Conservation (phyloP, 92 coral and sea anemone species). For the Diadumene lineata region DNA sequence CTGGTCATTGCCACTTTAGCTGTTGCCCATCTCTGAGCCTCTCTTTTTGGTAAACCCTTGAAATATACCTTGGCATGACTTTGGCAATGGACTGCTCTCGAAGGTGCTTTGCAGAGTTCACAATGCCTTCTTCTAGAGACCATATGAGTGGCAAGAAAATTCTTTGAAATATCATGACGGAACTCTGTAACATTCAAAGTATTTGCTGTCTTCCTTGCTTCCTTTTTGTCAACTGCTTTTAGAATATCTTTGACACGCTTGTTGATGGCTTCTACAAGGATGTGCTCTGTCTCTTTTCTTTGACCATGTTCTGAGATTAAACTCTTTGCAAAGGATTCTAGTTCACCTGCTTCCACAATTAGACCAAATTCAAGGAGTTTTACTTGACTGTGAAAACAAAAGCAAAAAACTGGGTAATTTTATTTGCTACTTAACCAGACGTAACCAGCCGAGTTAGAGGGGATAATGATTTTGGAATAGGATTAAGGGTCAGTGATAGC, state of each 20-base stretch:
- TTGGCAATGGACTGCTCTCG: constrained; percentile 80
- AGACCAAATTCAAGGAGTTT: constrained; percentile 89
- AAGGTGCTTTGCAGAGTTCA: constrained; percentile 76
- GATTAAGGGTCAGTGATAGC: too few species aligned
- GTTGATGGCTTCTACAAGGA: constrained; percentile 47
- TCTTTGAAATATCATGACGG: constrained; percentile 77
- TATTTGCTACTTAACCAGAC: too few species aligned
- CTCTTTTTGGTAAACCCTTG: constrained; percentile 75
- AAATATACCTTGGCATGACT: constrained; percentile 68
- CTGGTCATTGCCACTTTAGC: constrained; percentile 31
- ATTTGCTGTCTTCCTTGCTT: constrained; percentile 66
- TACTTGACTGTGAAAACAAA: constrained; percentile 81
- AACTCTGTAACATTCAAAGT: constrained; percentile 84
- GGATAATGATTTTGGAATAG: too few species aligned
- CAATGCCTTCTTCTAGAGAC: constrained; percentile 64
- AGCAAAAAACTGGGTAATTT: too few species aligned
- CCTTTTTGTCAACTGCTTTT: constrained; percentile 60
- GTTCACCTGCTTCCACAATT: constrained; percentile 70
- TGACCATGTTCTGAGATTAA: constrained; percentile 26
- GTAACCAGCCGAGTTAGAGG: too few species aligned
- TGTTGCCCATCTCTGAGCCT: constrained; percentile 76
- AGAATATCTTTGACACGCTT: constrained; percentile 57
- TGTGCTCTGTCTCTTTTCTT: constrained; percentile 41
- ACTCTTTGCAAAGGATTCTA: constrained; percentile 64
- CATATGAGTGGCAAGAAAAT: constrained; percentile 67